Conservation (phyloP, 2,113 vertebrate species). For the Colaptes auratus region DNA sequence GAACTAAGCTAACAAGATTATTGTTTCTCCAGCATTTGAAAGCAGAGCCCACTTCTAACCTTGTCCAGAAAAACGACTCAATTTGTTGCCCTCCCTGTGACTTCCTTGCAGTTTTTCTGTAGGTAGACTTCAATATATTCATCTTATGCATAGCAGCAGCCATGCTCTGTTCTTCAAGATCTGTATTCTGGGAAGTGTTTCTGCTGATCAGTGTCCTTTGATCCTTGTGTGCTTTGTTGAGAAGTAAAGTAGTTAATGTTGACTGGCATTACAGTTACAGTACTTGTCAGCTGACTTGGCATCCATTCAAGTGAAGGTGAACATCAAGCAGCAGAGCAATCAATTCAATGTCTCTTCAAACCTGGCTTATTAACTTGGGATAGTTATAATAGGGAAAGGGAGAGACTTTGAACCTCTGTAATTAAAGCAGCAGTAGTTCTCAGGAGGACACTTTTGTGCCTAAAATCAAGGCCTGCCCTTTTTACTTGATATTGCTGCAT, state of each 20-base stretch:
- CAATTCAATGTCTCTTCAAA: not conserved
- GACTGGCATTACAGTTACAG: not conserved
- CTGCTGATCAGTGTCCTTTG: not conserved
- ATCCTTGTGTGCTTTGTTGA: not conserved
- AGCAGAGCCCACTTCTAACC: not conserved
- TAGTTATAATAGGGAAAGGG: not conserved
- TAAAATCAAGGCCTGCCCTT: conserved; percentile 22
- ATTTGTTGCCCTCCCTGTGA: not conserved
- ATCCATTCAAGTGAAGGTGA: not conserved
- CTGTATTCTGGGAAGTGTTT: not conserved
- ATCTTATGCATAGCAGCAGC: not conserved
- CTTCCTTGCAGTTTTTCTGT: not conserved
- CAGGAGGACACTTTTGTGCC: not conserved
- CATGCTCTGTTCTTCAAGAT: not conserved
- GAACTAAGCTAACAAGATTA: not conserved
- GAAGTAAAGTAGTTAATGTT: conserved; percentile 13
- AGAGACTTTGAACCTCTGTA: conserved; percentile 11
- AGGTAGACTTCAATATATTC: not conserved
- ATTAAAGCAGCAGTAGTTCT: conserved; percentile 30
- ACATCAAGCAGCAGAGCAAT: not conserved
- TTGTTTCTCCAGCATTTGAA: not conserved
- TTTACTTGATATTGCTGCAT: not conserved
- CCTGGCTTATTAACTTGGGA: not conserved
- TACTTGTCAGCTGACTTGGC: not conserved
- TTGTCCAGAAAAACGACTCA: not conserved